Evolutionary conservation across 1,140 invertebrate species (phyloP).

Genomic region (Drosophila athabasca): DNA sequence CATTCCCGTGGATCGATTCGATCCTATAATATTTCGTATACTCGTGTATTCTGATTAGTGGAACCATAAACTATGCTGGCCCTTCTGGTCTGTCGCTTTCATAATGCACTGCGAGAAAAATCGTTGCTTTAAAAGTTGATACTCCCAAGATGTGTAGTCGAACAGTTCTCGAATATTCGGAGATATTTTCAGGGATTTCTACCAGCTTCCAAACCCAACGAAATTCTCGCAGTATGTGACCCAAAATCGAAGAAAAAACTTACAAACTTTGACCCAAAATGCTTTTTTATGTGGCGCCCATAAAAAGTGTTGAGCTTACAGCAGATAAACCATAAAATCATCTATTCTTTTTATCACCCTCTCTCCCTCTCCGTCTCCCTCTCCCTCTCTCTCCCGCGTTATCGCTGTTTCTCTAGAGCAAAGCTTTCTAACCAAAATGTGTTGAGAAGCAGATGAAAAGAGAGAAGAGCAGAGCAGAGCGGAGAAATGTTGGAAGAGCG

Average conservation of each 20-base stretch:
- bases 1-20: constrained; percentile 1
- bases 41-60: too few relatives aligned
- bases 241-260: constrained; percentile 31
- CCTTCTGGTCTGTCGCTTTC: too few relatives aligned
- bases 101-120: too few relatives aligned
- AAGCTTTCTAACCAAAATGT: constrained; percentile 52
- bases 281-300: constrained; percentile 33
- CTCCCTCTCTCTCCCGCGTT: background rate
- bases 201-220: too few relatives aligned
- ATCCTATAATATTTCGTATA: background rate
- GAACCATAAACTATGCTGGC: too few relatives aligned
- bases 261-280: constrained; percentile 46
- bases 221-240: background rate
- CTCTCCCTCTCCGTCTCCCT: background rate
- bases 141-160: too few relatives aligned
- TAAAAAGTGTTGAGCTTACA: constrained; percentile 43
- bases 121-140: too few relatives aligned
- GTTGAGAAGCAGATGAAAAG: constrained; percentile 12
- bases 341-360: background rate
- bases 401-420: constrained; percentile 1
- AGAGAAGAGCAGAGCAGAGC: background rate
- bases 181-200: too few relatives aligned
- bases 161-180: too few relatives aligned
- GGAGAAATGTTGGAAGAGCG: constrained; percentile 9
- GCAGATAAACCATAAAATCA: constrained; percentile 42